A percentile compares a stretch with the other conserved stretches of the same genome.
Evolutionary conservation across 2,113 vertebrate genomes (phyloP).

Genomic region (Gobiocypris rarus): DNA sequence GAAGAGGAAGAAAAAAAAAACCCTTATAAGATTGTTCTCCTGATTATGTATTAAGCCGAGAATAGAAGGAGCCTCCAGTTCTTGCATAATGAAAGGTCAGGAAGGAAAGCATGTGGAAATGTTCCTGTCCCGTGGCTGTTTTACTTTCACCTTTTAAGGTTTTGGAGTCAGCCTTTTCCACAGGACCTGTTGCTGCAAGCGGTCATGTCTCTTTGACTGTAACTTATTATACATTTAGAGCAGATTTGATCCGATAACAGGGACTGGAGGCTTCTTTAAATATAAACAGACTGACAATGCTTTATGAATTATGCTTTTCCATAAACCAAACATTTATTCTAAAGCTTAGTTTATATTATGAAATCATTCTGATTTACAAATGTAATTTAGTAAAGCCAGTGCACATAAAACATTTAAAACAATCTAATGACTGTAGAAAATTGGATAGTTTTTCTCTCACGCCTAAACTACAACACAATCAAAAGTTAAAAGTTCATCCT

Average conservation of each 20-base stretch:
- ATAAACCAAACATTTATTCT: background rate
- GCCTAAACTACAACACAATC: too few species aligned
- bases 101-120: constrained; percentile 4
- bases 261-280: constrained; percentile 15
- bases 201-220: constrained; percentile 20
- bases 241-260: background rate
- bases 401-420: too few species aligned
- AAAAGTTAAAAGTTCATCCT: too few species aligned
- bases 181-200: constrained; percentile 16
- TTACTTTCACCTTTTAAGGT: constrained; percentile 37
- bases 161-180: constrained; percentile 30
- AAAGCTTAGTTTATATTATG: background rate
- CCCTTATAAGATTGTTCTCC: background rate
- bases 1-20: background rate
- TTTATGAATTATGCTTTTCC: background rate
- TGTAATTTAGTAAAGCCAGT: background rate
- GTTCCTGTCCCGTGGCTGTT: constrained; percentile 30
- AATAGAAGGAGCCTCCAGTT: constrained; percentile 25
- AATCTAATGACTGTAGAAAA: too few species aligned
- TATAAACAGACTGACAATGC: constrained; percentile 27
- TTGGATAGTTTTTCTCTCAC: too few species aligned
- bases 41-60: constrained; percentile 28
- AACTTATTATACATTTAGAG: constrained; percentile 27
- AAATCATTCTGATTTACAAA: background rate
- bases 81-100: constrained; percentile 38